These are phyloP conservation scores for Bimastos eiseni DNA, from an alignment of 2,888 invertebrate genomes.

Conservation along the genomic window DNA sequence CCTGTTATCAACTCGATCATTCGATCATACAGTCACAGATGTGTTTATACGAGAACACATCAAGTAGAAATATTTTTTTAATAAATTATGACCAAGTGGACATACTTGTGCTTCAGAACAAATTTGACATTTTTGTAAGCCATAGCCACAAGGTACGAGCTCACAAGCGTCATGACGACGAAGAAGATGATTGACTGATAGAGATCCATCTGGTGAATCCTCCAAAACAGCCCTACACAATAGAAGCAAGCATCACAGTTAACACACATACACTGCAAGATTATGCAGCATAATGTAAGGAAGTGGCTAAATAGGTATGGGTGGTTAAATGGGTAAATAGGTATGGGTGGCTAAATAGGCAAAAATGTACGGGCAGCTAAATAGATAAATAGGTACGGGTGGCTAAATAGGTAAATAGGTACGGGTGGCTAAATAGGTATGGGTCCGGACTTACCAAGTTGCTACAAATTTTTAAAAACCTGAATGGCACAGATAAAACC, in stretches of 20 bases:
- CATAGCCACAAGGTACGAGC: constrained; percentile 89
- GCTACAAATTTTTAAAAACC: too few species aligned
- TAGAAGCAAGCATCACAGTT: not conserved
- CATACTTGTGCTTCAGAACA: constrained; percentile 82
- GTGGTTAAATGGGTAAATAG: too few species aligned
- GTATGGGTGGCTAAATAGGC: too few species aligned
- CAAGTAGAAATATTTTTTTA: constrained; percentile 71
- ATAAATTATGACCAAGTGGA: constrained; percentile 75
- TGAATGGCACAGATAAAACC: too few species aligned
- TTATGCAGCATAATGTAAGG: not conserved
- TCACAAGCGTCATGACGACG: constrained; percentile 79
- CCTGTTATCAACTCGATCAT: not conserved
- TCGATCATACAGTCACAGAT: not conserved
- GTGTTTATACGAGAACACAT: not conserved
- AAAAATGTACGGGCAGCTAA: too few species aligned
- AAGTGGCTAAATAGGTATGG: too few species aligned
- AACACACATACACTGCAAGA: not conserved
- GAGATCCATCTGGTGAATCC: constrained; percentile 92
- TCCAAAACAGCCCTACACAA: constrained; percentile 92
- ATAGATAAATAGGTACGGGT: too few species aligned
- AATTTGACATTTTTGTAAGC: constrained; percentile 98
- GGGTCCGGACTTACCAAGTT: too few species aligned
- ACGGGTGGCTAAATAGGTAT: too few species aligned
- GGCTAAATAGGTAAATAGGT: too few species aligned
- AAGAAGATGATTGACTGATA: constrained; percentile 84